Evolutionary conservation across 2,113 vertebrate genomes (phyloP).

Genomic region (Nothocercus nigrocapillus): DNA sequence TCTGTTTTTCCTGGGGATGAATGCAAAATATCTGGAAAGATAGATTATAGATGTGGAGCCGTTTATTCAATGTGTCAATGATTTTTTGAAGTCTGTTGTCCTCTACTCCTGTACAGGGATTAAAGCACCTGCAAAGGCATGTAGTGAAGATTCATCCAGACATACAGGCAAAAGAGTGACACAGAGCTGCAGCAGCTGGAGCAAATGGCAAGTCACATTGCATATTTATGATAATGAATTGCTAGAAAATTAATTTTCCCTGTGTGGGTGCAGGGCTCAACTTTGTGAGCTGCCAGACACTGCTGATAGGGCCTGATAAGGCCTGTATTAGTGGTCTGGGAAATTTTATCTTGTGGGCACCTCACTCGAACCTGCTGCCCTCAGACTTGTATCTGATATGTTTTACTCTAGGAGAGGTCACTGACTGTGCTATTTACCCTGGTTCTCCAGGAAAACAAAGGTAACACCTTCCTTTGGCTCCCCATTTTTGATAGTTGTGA

Average conservation of each 20-base stretch:
- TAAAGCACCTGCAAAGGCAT: not conserved
- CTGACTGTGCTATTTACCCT: not conserved
- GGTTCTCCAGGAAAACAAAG: not conserved
- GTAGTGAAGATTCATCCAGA: not conserved
- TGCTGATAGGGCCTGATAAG: not conserved
- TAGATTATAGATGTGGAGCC: not conserved
- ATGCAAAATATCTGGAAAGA: not conserved
- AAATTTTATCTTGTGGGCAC: not conserved
- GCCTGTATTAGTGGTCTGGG: not conserved
- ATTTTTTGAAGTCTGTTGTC: not conserved
- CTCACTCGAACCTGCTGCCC: not conserved
- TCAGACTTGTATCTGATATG: not conserved
- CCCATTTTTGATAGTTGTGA: not conserved
- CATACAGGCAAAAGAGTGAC: not conserved
- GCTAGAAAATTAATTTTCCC: not conserved
- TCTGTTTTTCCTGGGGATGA: not conserved
- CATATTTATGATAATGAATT: not conserved
- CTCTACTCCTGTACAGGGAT: not conserved
- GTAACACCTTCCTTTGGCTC: not conserved
- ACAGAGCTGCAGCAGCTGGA: not conserved
- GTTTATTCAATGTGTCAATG: not conserved
- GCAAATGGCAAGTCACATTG: not conserved
- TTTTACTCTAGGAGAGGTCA: not conserved
- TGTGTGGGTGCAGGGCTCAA: accelerated
- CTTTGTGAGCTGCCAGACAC: not conserved